Percentiles rank a stretch among this genome's conserved stretches.
These are phyloP conservation scores for Sweltsa coloradensis DNA, from an alignment of 1,140 invertebrate genomes.

Conservation along the genomic window DNA sequence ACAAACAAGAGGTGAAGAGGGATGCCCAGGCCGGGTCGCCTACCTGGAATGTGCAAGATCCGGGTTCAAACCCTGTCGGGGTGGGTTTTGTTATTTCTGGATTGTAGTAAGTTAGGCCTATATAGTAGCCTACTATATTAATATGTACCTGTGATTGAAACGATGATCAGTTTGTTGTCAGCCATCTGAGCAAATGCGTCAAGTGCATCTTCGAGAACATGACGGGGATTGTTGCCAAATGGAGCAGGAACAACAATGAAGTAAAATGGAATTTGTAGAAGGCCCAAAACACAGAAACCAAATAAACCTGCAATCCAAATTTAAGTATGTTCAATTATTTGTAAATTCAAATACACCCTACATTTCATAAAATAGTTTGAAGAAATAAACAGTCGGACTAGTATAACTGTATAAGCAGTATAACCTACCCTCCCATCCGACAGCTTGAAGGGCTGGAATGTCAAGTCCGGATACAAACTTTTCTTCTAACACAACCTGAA, in stretches of 20 bases:
- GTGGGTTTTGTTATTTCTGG: conserved; percentile 7
- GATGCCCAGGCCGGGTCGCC: too few species aligned
- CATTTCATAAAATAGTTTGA: too few species aligned
- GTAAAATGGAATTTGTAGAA: conserved; percentile 73
- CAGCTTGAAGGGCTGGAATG: conserved; percentile 72
- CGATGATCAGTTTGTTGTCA: conserved; percentile 45
- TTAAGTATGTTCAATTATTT: not conserved
- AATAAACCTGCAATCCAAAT: conserved; percentile 49
- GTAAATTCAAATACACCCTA: too few species aligned
- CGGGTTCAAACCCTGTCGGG: too few species aligned
- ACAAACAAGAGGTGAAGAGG: too few species aligned
- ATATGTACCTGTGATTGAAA: conserved; percentile 50
- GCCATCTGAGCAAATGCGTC: conserved; percentile 76
- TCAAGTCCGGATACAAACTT: conserved; percentile 73
- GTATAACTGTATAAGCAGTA: not conserved
- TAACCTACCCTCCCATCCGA: conserved; percentile 78
- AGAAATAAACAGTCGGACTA: too few species aligned
- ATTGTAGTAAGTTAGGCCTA: too few species aligned
- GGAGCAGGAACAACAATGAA: conserved; percentile 60
- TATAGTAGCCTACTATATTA: too few species aligned
- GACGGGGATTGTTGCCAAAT: conserved; percentile 62
- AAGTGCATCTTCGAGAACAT: conserved; percentile 72
- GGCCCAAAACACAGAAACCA: conserved; percentile 61
- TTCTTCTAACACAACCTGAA: conserved; percentile 92
- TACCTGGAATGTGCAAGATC: too few species aligned